A percentile compares a stretch with the other conserved stretches of the same genome.
Conservation (phyloP, 2,797 vertebrate species). For the Arrhamphus sclerolepis region DNA sequence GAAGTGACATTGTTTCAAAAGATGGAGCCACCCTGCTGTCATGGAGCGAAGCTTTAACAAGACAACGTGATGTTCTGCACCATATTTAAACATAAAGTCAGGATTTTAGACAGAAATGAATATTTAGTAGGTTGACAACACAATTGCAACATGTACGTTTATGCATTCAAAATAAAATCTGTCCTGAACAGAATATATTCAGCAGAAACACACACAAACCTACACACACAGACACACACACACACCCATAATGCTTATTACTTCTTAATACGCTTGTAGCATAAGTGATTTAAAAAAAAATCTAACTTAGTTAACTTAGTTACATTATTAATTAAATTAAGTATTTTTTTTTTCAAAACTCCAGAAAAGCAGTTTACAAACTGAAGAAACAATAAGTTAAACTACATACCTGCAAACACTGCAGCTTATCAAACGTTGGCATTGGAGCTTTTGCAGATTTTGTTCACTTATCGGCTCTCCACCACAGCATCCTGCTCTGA, state of each 20-base stretch:
- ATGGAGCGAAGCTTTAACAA: slow-evolving; percentile 43
- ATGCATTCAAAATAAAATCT: slow-evolving; percentile 3
- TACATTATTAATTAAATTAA: too few relatives aligned
- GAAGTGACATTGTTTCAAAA: slow-evolving; percentile 44
- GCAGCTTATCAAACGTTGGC: background rate
- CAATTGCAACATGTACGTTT: background rate
- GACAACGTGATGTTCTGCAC: slow-evolving; percentile 35
- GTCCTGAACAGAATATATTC: background rate
- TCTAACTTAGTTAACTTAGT: too few relatives aligned
- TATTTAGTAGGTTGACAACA: slow-evolving; percentile 32
- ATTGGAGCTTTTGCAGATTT: too few relatives aligned
- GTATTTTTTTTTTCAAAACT: too few relatives aligned
- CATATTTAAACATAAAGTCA: slow-evolving; percentile 42
- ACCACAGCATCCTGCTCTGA: background rate
- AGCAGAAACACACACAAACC: background rate
- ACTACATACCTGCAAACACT: slow-evolving; percentile 7
- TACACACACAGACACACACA: too few relatives aligned
- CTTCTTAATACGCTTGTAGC: too few relatives aligned
- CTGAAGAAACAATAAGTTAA: slow-evolving; percentile 2
- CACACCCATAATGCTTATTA: too few relatives aligned
- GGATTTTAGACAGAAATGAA: slow-evolving; percentile 15
- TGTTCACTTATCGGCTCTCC: background rate
- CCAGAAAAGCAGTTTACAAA: too few relatives aligned
- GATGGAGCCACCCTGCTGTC: slow-evolving; percentile 47
- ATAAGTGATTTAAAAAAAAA: too few relatives aligned